Base-by-base conservation (phyloP, 2,888 invertebrate genomes). In the Pegoplata infirma region DNA sequence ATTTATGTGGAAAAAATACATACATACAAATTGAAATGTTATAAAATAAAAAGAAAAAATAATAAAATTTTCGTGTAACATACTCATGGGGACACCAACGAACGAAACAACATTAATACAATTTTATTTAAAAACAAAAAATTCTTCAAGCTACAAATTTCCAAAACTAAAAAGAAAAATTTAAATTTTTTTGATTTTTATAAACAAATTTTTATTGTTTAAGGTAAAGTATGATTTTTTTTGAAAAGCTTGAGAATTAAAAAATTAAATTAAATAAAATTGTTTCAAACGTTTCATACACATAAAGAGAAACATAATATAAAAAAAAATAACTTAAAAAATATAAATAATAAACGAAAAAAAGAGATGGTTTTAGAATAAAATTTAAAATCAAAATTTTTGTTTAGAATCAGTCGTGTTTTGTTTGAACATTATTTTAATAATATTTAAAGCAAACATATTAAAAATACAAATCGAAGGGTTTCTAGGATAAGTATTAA, bases 281-380 rank as follows among this genome's bases (percentile, higher is more conserved):
- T 61, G 53, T 19, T n/a, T 32, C 1, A 19, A 6, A 16, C 23
- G 49, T 49, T 49, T 21, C 21, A 6, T 21, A 49, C 49, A 21
- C 21, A 21, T 32, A 40, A 17, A 58, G 46, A 32, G 14, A 66
- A 66, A 67, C 36, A 46, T 49, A 55, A 56, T 56, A 55, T 46
- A 25, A 2, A 46, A 58, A 58, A 72, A 73, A 73, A 73, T 58
- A 77, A 64, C 73, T 78, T 64, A 73, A 73, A n/a, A 77, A 69
- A 73, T 73, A 68, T 68, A 78, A 51, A 64, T 32, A 67, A 58
- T 64, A 40, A 66, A 61, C 8, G 40, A 51, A 49, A 32, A 5
- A n/a, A n/a, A n/a, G n/a, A n/a, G n/a, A n/a, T 44, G 23, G 5
- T 49, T 58, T 36, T 12, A 59, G 14, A 19, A 68, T 16, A 66